phyloP scores from a whole-genome alignment of 2,888 invertebrate species.

The Steinernema carpocapsae region DNA sequence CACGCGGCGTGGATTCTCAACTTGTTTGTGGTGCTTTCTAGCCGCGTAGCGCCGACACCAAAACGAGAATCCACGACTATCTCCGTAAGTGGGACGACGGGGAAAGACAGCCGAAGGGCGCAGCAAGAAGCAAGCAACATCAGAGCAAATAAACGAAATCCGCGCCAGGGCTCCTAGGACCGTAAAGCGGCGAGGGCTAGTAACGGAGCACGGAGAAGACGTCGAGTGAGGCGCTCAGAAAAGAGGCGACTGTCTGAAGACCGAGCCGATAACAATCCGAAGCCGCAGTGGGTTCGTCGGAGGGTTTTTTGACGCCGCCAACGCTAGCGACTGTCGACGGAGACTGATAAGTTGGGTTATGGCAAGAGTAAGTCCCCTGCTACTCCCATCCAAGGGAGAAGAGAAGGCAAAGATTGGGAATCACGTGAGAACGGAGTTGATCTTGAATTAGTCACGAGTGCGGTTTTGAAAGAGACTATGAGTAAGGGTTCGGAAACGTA shows the following conservation, averaged over 20 bases:
- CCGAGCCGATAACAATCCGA: slow-evolving; percentile 20
- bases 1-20: slow-evolving; percentile 28
- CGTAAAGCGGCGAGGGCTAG: neutral
- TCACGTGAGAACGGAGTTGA: slow-evolving; percentile 16
- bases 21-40: slow-evolving; percentile 33
- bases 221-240: neutral
- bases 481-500: neutral
- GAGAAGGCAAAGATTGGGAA: neutral
- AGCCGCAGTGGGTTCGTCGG: neutral
- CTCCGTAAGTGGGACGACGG: neutral
- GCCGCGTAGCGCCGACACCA: slow-evolving; percentile 12
- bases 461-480: neutral
- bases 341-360: slow-evolving; percentile 22
- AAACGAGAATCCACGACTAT: slow-evolving; percentile 20
- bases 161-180: neutral
- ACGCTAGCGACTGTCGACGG: slow-evolving; percentile 29
- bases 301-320: slow-evolving; percentile 33
- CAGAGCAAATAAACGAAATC: slow-evolving; percentile 26
- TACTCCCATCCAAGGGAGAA: neutral
- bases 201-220: neutral
- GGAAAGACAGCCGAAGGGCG: neutral
- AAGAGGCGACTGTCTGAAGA: slow-evolving; percentile 28
- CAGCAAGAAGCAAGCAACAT: slow-evolving; percentile 32
- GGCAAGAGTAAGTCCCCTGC: slow-evolving; percentile 3
- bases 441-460: slow-evolving; percentile 8